Evolutionary conservation across 2,797 vertebrate genomes (phyloP).

Genomic region (Chaetophractus vellerosus): DNA sequence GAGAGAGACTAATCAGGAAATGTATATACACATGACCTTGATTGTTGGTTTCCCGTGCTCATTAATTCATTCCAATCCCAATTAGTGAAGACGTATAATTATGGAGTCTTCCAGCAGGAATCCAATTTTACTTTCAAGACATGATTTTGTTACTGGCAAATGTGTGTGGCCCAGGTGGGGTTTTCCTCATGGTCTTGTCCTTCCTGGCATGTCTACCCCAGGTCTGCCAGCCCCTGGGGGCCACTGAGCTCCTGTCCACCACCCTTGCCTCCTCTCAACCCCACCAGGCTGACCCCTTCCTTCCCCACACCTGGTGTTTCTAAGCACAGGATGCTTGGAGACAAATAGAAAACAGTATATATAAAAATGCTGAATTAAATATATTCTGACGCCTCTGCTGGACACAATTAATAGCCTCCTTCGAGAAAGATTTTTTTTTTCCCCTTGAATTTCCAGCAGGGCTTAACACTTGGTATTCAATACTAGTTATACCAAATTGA

Average conservation of each 20-base stretch:
- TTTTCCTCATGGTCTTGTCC: background rate
- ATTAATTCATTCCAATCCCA: background rate
- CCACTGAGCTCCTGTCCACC: background rate
- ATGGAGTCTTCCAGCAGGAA: background rate
- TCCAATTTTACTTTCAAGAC: background rate
- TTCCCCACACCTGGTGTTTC: conserved; percentile 43
- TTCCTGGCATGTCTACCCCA: background rate
- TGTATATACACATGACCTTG: background rate
- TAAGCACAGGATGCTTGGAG: conserved; percentile 17
- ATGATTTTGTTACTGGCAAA: background rate
- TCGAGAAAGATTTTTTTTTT: conserved; percentile 43
- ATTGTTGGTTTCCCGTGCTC: background rate
- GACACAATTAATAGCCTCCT: conserved; percentile 67
- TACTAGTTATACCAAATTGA: background rate
- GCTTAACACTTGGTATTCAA: background rate
- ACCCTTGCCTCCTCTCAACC: background rate
- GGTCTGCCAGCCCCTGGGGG: background rate
- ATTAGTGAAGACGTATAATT: background rate
- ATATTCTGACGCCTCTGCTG: conserved; percentile 57
- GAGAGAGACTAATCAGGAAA: background rate
- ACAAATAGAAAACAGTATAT: background rate
- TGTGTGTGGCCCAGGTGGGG: background rate
- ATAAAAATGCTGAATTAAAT: conserved; percentile 72
- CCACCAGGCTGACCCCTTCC: background rate
- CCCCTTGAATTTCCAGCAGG: conserved; percentile 19